Conservation (phyloP, 2,797 vertebrate genomes). For the Gymnoscopelus microlampas region DNA sequence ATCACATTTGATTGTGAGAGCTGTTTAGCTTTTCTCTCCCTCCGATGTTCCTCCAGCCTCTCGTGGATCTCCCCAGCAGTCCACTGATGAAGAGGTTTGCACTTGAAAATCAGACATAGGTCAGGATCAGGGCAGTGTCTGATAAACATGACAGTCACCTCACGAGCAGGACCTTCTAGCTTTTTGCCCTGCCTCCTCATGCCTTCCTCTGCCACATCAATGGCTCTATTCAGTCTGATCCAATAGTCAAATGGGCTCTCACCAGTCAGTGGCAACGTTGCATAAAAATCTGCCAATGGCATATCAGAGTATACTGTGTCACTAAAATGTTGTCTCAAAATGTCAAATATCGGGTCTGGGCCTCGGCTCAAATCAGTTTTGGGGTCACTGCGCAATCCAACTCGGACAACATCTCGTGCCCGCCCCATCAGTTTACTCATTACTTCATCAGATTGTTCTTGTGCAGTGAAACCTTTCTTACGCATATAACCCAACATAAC, state of each 20-base stretch:
- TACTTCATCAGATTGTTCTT: conserved; percentile 15
- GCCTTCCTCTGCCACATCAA: conserved; percentile 28
- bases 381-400: conserved; percentile 8
- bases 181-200: conserved; percentile 24
- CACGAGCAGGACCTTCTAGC: conserved; percentile 3
- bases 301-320: conserved; percentile 17
- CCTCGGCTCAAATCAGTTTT: neutral
- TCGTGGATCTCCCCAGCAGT: conserved; percentile 21
- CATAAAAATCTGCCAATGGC: conserved; percentile 39
- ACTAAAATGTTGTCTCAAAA: conserved; percentile 39
- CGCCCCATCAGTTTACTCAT: conserved; percentile 13
- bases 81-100: conserved; percentile 27
- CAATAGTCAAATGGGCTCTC: conserved; percentile 46
- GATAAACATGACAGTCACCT: conserved; percentile 28
- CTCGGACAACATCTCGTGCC: conserved; percentile 14
- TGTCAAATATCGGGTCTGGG: conserved; percentile 28
- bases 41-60: conserved; percentile 19
- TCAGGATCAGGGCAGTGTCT: conserved; percentile 31
- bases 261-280: conserved; percentile 8
- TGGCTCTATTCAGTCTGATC: conserved; percentile 30
- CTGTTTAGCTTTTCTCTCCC: neutral
- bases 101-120: conserved; percentile 30
- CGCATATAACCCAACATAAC: conserved; percentile 1
- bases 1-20: neutral
- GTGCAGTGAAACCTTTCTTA: neutral